Evolutionary conservation across 2,888 invertebrate species (phyloP), one percentile per base, ranked within the genome.

Genomic region (Lithosia quadra): DNA sequence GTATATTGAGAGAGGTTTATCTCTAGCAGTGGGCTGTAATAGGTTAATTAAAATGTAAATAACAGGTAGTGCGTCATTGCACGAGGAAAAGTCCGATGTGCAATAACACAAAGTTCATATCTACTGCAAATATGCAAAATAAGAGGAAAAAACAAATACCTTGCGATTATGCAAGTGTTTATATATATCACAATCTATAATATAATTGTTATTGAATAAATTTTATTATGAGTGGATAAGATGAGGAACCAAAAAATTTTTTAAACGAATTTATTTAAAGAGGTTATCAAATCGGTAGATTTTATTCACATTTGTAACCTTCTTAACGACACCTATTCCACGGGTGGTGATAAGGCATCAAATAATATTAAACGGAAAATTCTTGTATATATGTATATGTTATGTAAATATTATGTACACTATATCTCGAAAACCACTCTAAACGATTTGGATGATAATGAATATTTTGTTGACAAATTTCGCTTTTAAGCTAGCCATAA

Each of bases 71-170:
- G 49, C 49, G 49, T 49, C 49, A 49, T 49, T n/a, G 49, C 49
- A n/a, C 2, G 2, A 49, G 49, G 49, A 49, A 49, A 49, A 49
- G 49, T 49, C 49, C 49, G n/a, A 9, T 49, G 49, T 49, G 49
- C 49, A 49, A 49, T n/a, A 49, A 15, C n/a, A 49, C 49, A 18
- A 43, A 49, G 49, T 49, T 18, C 49, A 49, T 49, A 49, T 49
- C 8, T 49, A 49, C 49, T 49, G n/a, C 49, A 49, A 49, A 49
- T 28, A 28, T 49, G 49, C 2, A 49, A 49, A n/a, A 49, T 49
- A 49, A 49, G n/a, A n/a, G 49, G 49, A 49, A 49, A 49, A 49
- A 49, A 49, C 49, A 49, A 49, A 49, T 49, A n/a, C n/a, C n/a
- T 49, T 49, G 49, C n/a, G 49, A 49, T 49, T 49, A 49, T 49